Evolutionary conservation across 2,113 vertebrate genomes (phyloP).

Genomic region (Sylvicapra grimmia): DNA sequence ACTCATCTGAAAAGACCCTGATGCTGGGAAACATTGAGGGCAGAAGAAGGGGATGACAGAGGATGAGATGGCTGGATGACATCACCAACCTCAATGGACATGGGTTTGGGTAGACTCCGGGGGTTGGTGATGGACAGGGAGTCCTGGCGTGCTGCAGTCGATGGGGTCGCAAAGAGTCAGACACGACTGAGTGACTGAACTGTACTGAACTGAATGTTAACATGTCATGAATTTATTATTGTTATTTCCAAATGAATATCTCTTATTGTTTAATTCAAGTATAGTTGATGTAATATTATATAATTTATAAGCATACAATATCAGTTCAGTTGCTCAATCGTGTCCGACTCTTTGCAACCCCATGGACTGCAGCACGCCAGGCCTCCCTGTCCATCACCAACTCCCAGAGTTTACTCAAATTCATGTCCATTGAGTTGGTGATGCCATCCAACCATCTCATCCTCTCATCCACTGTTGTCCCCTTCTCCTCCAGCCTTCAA

Average conservation of each 20-base stretch:
- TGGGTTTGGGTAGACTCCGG: too few relatives aligned
- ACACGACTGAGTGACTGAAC: too few relatives aligned
- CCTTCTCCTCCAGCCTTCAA: fast-evolving
- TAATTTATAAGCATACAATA: background rate
- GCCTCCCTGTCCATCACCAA: background rate
- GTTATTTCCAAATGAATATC: background rate
- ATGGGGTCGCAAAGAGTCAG: too few relatives aligned
- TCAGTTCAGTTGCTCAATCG: background rate
- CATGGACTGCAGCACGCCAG: background rate
- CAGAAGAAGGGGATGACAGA: too few relatives aligned
- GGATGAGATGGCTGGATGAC: too few relatives aligned
- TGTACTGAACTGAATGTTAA: background rate
- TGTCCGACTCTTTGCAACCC: fast-evolving
- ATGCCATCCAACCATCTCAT: background rate
- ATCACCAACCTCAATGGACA: too few relatives aligned
- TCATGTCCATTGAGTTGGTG: background rate
- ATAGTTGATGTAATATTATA: background rate
- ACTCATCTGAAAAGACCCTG: too few relatives aligned
- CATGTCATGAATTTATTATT: background rate
- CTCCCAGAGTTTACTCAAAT: background rate
- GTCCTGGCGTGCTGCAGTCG: too few relatives aligned
- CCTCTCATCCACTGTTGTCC: background rate
- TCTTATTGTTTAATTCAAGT: background rate
- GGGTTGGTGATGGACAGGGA: too few relatives aligned
- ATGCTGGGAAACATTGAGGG: too few relatives aligned